phyloP scores from a whole-genome alignment of 2,113 vertebrate genomes.

The Myotis davidii region DNA sequence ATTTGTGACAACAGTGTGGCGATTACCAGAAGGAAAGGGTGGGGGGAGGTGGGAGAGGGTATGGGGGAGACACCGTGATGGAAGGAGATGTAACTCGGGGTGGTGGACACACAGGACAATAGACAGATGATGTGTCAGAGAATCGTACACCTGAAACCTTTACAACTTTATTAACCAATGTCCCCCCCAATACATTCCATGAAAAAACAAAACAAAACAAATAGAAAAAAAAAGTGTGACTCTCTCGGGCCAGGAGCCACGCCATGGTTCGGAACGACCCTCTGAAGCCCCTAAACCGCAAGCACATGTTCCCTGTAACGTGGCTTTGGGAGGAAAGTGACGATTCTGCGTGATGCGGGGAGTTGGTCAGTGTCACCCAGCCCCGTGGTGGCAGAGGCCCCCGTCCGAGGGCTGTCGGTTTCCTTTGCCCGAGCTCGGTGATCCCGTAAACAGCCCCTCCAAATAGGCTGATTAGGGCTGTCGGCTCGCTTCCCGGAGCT shows the following conservation, averaged over 20 bases:
- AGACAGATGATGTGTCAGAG: background rate
- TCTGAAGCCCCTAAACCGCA: conserved; percentile 43
- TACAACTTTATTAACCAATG: background rate
- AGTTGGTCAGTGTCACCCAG: conserved; percentile 64
- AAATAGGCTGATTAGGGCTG: conserved; percentile 79
- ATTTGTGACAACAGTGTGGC: background rate
- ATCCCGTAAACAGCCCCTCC: conserved; percentile 73
- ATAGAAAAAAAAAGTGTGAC: background rate
- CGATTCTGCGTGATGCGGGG: conserved; percentile 46
- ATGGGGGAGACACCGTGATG: background rate
- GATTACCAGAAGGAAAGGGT: background rate
- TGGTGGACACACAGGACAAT: background rate
- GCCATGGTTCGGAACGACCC: background rate
- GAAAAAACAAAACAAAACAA: background rate
- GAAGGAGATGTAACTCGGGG: background rate
- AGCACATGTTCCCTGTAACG: conserved; percentile 52
- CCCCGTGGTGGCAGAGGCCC: conserved; percentile 11
- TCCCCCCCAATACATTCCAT: background rate
- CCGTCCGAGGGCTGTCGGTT: conserved; percentile 51
- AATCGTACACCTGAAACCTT: background rate
- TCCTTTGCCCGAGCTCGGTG: background rate
- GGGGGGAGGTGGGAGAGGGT: background rate
- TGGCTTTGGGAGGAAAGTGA: conserved; percentile 39
- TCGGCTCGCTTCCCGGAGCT: conserved; percentile 73
- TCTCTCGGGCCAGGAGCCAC: background rate